Evolutionary conservation across 2,888 invertebrate species (phyloP).

Genomic region (Lysandra coridon): DNA sequence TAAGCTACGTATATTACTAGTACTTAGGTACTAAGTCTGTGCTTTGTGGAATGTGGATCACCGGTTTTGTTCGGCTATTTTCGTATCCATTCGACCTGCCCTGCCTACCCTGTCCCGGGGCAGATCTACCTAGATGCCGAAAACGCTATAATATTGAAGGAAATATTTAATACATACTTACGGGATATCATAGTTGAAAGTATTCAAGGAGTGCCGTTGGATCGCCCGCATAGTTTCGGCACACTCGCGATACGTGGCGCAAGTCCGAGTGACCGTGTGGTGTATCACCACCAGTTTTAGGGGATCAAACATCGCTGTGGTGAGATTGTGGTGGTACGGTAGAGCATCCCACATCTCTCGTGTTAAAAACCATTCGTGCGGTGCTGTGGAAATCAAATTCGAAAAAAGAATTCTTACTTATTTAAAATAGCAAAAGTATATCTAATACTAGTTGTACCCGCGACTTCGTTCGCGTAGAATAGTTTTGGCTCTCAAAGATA

Average conservation of each 20-base stretch:
- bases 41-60: too few relatives aligned
- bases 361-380: slow-evolving; percentile 59
- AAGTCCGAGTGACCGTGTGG: slow-evolving; percentile 55
- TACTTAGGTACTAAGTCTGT: too few relatives aligned
- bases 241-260: slow-evolving; percentile 51
- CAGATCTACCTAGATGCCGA: too few relatives aligned
- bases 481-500: too few relatives aligned
- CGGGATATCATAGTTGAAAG: slow-evolving; percentile 16
- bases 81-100: too few relatives aligned
- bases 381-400: slow-evolving; percentile 45
- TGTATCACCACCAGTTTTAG: slow-evolving; percentile 58
- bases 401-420: too few relatives aligned
- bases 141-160: background rate
- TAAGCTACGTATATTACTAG: too few relatives aligned
- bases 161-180: slow-evolving; percentile 35
- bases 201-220: slow-evolving; percentile 14
- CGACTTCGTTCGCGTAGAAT: too few relatives aligned
- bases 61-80: too few relatives aligned
- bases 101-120: too few relatives aligned
- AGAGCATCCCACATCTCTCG: slow-evolving; percentile 54
- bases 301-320: slow-evolving; percentile 47
- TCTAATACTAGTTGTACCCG: too few relatives aligned
- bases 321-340: slow-evolving; percentile 34
- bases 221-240: slow-evolving; percentile 36
- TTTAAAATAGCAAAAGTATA: too few relatives aligned